Conservation (phyloP, 92 coral and sea anemone genomes). For the Zoanthus sociatus region DNA sequence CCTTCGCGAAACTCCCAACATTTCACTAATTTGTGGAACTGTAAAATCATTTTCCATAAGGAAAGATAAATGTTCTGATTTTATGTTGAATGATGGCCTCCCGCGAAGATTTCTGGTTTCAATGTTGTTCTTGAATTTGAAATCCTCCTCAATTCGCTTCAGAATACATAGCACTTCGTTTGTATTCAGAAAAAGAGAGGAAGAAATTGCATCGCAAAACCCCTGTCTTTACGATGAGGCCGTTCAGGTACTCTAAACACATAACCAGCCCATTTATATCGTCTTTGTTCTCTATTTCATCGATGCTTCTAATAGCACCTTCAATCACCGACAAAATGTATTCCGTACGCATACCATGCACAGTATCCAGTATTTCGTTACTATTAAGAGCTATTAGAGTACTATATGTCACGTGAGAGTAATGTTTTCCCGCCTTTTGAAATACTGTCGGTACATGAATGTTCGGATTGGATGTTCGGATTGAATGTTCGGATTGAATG, state of each 20-base stretch:
- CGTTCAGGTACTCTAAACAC: too few relatives aligned
- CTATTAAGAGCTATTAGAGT: background rate
- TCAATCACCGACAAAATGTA: constrained; percentile 41
- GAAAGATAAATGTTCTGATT: too few relatives aligned
- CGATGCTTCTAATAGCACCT: too few relatives aligned
- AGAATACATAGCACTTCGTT: constrained; percentile 35
- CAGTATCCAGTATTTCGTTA: background rate
- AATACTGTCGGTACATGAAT: background rate
- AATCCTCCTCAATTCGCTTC: background rate
- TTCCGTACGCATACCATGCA: background rate
- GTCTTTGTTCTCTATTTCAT: too few relatives aligned
- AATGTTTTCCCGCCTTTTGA: too few relatives aligned
- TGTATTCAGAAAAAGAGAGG: constrained; percentile 14
- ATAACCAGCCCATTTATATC: too few relatives aligned
- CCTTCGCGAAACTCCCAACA: too few relatives aligned
- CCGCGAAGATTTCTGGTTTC: constrained; percentile 43
- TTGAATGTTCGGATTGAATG: background rate
- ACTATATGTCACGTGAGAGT: too few relatives aligned
- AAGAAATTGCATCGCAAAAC: background rate
- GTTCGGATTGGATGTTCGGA: constrained; percentile 16
- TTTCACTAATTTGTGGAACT: too few relatives aligned
- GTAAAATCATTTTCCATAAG: too few relatives aligned
- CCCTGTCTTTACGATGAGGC: too few relatives aligned
- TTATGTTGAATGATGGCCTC: background rate
- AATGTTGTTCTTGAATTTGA: constrained; percentile 14